Percentiles rank a stretch among this genome's conserved stretches.
Conservation (phyloP, 2,797 vertebrate genomes). For the Pampus argenteus region DNA sequence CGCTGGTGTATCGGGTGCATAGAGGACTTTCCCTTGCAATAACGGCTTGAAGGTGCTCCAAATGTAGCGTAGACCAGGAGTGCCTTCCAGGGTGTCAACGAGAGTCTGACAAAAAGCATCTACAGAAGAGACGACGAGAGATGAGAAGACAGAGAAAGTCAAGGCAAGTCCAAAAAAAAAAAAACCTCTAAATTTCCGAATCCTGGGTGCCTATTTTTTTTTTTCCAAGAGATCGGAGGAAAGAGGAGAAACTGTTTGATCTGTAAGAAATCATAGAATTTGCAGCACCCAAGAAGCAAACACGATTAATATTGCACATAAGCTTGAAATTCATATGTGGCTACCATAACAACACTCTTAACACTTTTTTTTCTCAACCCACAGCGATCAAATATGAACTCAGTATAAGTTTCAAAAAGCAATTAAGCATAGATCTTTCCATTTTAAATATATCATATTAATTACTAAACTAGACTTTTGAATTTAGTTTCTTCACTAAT, state of each 20-base stretch:
- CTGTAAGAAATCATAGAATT: neutral
- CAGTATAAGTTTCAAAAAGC: neutral
- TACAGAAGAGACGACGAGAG: slow-evolving; percentile 60
- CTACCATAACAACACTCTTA: neutral
- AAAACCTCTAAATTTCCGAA: neutral
- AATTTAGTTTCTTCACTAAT: neutral
- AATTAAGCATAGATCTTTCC: neutral
- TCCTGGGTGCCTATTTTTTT: neutral
- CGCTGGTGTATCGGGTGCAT: slow-evolving; percentile 91
- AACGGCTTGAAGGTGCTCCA: slow-evolving; percentile 93
- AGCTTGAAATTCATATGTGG: slow-evolving; percentile 12
- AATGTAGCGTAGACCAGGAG: slow-evolving; percentile 89
- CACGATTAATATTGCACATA: slow-evolving; percentile 45
- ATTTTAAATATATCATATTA: neutral
- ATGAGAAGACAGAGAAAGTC: slow-evolving; percentile 46
- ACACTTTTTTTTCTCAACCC: neutral
- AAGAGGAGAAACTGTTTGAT: neutral
- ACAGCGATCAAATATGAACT: slow-evolving; percentile 15
- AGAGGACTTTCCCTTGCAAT: slow-evolving; percentile 93
- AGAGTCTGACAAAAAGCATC: slow-evolving; percentile 93
- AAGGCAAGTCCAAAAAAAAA: slow-evolving; percentile 12
- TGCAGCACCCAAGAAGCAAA: slow-evolving; percentile 19
- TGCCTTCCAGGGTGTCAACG: slow-evolving; percentile 89
- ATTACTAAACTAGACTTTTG: neutral
- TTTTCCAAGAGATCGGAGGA: slow-evolving; percentile 1